Evolutionary conservation across 1,140 invertebrate species (phyloP), one percentile per base, ranked within the genome.

Genomic region (Cyrtorhinus lividipennis): DNA sequence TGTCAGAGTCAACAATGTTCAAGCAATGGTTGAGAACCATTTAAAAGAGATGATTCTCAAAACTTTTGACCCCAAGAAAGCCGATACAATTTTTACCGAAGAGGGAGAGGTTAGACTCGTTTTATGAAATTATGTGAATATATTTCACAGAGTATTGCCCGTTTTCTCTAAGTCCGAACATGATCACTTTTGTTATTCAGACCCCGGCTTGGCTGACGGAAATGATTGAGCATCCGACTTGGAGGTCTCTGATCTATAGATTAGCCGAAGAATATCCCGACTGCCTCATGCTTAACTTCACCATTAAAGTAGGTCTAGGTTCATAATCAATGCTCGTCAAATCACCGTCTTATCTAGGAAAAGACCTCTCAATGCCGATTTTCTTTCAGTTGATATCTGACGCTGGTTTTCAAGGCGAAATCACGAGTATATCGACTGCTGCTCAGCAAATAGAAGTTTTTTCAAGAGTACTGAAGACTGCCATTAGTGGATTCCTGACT

Each of bases 391-490:
- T 98, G 44, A 98, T 98, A 70, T 97, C 93, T 2, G 96, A 99
- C 82, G 96, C 96, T 68, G 96, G 96, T 8, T 98, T 93, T 73
- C 95, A 99, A 86, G 94, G 93, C 66, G 96, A 99, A 82, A 99
- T 99, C 56, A 98, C 95, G n/a, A 95, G 92, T 72, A 97, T 98
- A 67, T 98, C 95, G 15, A 99, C 96, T 64, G 96, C 96, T 18
- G 95, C 95, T 48, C 95, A 98, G 75, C 96, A 99, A 78, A 92
- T 98, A 69, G 96, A 99, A 81, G 96, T 99, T 15, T 99, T 98
- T 76, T 95, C 95, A 1, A 78, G 95, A 68, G 95, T 99, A 61
- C 77, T 99, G 5, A 94, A 97, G 76, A 98, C 95, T 10, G 90
- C 93, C 0, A 92, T 98, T 64, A 83, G 86, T 59, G 89, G 86